Evolutionary conservation across 2,113 vertebrate species (phyloP), one percentile per base, ranked within the genome.

Genomic region (Chloropsis cyanopogon): DNA sequence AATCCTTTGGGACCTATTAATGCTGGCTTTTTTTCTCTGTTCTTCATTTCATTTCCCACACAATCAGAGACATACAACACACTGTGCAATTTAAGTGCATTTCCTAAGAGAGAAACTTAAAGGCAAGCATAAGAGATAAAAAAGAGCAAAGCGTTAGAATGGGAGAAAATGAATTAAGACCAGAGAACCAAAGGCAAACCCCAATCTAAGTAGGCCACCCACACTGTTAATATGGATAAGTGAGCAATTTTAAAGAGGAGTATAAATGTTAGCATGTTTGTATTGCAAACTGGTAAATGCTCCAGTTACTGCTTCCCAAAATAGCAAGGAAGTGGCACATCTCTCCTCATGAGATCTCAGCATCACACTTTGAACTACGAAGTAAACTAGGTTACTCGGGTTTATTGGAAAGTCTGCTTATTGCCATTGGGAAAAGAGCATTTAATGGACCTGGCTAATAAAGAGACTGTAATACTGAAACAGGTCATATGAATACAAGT

Each of bases 271-370:
- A 94, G 18, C 77, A 60, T 82, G 88, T 88, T 93, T 92, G 75
- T 89, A 39, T 76, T 90, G 90, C 78, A 90, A 86, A 93, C 86
- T 86, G 79, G 71, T 91, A 95, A 94, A 92, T 89, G 95, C 42
- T 95, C 94, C 80, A 92, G 69, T 96, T 96, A 95, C 73, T 26
- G 33, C 72, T 85, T 90, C 97, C 82, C 60, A 94, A 94, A 95
- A 94, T 96, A 96, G 90, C 71, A 80, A 89, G 57, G 90, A 97
- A 97, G 90, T 96, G 93, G 96, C 69, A 95, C 94, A 94, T 84
- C 63, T 95, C 97, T 96, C 95, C 95, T 96, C 96, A 93, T 93
- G 96, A 93, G 95, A 95, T 86, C 96, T 94, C 81, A 73, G 77
- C 37, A 78, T 60, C 65, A 60, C 81, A 92, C 49, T 82, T 56